phyloP scores from a whole-genome alignment of 2,797 vertebrate species.

The Oreortyx pictus region DNA sequence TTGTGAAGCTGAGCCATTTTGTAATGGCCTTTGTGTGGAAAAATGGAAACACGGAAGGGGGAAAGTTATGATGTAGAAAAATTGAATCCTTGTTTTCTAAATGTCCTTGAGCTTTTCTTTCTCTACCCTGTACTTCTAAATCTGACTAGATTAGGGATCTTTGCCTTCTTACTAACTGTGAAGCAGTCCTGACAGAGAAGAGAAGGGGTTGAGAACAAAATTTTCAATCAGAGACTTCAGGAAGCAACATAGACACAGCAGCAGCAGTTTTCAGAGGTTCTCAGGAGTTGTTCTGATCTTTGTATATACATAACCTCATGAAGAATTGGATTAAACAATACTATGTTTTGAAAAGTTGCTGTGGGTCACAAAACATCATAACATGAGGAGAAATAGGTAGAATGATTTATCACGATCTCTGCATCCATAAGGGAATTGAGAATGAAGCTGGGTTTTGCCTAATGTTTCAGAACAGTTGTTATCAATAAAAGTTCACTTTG shows the following conservation, averaged over 20 bases:
- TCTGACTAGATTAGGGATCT: not conserved
- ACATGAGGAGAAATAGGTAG: constrained; percentile 12
- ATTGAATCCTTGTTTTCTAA: constrained; percentile 38
- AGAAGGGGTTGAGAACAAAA: not conserved
- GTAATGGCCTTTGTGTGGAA: not conserved
- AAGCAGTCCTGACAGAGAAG: constrained; percentile 37
- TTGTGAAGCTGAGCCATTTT: constrained; percentile 20
- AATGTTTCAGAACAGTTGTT: constrained; percentile 10
- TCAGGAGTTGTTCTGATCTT: constrained; percentile 36
- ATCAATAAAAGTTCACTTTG: not conserved
- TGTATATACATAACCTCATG: not conserved
- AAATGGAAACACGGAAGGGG: not conserved
- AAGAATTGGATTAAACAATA: constrained; percentile 59
- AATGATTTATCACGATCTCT: constrained; percentile 25
- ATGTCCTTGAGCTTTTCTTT: constrained; percentile 18
- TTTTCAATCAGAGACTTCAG: constrained; percentile 18
- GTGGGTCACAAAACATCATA: not conserved
- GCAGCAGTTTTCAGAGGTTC: constrained; percentile 42
- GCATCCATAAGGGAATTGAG: not conserved
- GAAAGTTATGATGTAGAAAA: constrained; percentile 36
- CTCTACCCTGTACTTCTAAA: constrained; percentile 13
- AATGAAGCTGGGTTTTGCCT: constrained; percentile 34
- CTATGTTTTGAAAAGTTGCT: constrained; percentile 66
- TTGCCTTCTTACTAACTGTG: not conserved
- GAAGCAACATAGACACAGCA: constrained; percentile 37